phyloP scores from a whole-genome alignment of 2,797 vertebrate species.

The Phataginus tetradactyla region DNA sequence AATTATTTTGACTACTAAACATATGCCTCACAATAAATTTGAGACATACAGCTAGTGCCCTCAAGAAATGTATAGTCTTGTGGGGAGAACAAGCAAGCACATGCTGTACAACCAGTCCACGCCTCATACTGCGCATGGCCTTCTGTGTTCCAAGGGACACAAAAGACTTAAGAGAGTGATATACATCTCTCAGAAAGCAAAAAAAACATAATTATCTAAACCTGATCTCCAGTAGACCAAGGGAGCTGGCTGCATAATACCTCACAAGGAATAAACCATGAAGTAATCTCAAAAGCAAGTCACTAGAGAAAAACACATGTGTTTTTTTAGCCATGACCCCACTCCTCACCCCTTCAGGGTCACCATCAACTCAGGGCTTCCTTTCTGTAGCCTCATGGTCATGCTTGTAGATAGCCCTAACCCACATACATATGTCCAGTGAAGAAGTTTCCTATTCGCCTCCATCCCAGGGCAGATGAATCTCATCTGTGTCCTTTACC shows the following conservation, averaged over 20 bases:
- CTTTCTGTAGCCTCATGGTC: not conserved
- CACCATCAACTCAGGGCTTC: not conserved
- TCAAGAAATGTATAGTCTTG: not conserved
- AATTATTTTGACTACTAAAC: conserved; percentile 33
- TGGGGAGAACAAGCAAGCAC: not conserved
- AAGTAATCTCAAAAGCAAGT: conserved; percentile 1
- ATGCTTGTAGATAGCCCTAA: not conserved
- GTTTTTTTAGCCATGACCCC: not conserved
- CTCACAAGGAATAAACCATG: conserved; percentile 21
- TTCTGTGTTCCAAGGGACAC: conserved; percentile 13
- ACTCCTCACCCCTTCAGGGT: not conserved
- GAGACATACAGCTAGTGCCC: not conserved
- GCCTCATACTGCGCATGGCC: not conserved
- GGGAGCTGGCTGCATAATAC: not conserved
- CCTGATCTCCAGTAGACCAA: not conserved
- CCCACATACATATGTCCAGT: not conserved
- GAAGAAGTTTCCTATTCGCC: not conserved
- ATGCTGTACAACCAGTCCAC: not conserved
- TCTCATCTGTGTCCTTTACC: not conserved
- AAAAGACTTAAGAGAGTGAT: not conserved
- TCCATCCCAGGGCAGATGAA: not conserved
- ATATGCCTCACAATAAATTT: conserved; percentile 5
- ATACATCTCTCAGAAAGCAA: not conserved
- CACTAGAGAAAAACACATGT: not conserved
- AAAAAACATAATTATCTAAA: not conserved